These are phyloP conservation scores for Malaclemys terrapin DNA, from an alignment of 2,113 vertebrate genomes.

Conservation along the genomic window DNA sequence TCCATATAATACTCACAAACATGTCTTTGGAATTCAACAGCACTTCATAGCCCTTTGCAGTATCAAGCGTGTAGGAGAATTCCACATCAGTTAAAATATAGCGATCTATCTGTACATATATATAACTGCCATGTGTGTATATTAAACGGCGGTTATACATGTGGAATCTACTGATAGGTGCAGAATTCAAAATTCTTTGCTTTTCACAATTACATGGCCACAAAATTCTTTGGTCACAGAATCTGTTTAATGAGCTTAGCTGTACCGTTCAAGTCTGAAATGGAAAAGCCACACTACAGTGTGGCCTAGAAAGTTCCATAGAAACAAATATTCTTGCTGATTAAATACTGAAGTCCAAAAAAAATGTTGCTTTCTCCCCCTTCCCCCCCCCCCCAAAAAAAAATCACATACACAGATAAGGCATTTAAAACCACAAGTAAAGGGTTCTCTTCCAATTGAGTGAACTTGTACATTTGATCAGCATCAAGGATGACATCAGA, in stretches of 20 bases:
- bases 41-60: background rate
- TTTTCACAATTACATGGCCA: constrained; percentile 10
- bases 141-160: background rate
- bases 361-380: background rate
- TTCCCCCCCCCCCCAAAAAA: background rate
- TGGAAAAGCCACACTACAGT: background rate
- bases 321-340: background rate
- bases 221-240: constrained; percentile 29
- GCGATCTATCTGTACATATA: background rate
- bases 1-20: background rate
- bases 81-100: background rate
- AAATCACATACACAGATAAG: background rate
- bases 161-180: background rate
- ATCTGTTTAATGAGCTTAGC: background rate
- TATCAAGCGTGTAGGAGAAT: background rate
- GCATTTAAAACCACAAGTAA: constrained; percentile 27
- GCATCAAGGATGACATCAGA: background rate
- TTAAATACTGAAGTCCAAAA: constrained; percentile 36
- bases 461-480: background rate
- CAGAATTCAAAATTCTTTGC: constrained; percentile 6
- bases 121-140: background rate
- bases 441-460: constrained; percentile 5
- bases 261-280: constrained; percentile 1
- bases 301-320: background rate
- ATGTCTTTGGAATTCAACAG: background rate